Evolutionary conservation across 2,113 vertebrate species (phyloP).

Genomic region (Lagopus muta): DNA sequence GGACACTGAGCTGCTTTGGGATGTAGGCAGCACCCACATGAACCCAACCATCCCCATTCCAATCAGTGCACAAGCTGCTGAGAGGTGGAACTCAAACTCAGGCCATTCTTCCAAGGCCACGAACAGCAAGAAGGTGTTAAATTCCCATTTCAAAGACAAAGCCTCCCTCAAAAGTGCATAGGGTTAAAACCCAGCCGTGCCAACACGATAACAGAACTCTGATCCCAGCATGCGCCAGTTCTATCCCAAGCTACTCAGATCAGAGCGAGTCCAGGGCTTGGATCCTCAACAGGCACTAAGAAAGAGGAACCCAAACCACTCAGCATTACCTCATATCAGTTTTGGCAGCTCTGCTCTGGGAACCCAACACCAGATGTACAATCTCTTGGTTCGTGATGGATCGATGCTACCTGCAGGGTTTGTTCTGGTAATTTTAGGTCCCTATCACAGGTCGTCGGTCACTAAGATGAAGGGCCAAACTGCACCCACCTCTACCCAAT

Average conservation of each 20-base stretch:
- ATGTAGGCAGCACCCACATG: not conserved
- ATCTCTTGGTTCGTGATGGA: not conserved
- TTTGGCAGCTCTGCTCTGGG: not conserved
- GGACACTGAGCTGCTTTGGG: not conserved
- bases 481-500: rapidly evolving
- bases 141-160: not conserved
- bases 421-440: not conserved
- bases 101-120: not conserved
- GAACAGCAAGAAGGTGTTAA: not conserved
- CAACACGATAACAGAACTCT: rapidly evolving
- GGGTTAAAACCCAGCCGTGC: not conserved
- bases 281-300: not conserved
- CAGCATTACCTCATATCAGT: not conserved
- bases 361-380: rapidly evolving
- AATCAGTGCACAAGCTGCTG: not conserved
- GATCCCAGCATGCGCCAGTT: rapidly evolving
- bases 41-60: not conserved
- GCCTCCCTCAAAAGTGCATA: rapidly evolving
- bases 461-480: not conserved
- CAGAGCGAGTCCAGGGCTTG: not conserved
- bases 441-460: not conserved
- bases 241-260: rapidly evolving
- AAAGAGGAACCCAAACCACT: not conserved
- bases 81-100: not conserved
- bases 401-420: not conserved